These are phyloP conservation scores for Drosophila punjabiensis DNA, from an alignment of 1,140 invertebrate genomes.

Conservation along the genomic window DNA sequence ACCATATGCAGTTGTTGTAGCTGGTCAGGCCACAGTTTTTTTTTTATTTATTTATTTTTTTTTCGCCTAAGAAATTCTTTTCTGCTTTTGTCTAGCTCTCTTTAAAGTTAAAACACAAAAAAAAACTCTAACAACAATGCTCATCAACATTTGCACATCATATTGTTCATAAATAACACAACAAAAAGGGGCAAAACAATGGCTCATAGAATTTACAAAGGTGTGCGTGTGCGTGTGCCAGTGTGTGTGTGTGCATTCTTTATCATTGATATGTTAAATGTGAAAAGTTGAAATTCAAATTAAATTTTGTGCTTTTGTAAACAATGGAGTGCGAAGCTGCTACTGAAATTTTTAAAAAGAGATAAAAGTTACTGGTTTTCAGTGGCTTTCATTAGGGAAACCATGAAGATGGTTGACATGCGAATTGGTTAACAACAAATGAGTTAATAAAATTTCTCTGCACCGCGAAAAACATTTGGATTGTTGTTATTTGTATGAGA, in stretches of 20 bases:
- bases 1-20: slow-evolving; percentile 71
- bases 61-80: slow-evolving; percentile 31
- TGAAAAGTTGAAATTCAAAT: slow-evolving; percentile 53
- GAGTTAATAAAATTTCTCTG: slow-evolving; percentile 9
- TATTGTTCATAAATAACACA: slow-evolving; percentile 57
- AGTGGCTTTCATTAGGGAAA: slow-evolving; percentile 19
- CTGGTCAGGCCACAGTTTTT: slow-evolving; percentile 65
- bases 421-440: slow-evolving; percentile 19
- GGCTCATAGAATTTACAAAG: slow-evolving; percentile 21
- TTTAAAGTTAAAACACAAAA: slow-evolving; percentile 40
- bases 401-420: slow-evolving; percentile 18
- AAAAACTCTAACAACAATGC: slow-evolving; percentile 61
- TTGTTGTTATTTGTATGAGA: neutral
- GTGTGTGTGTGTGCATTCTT: slow-evolving; percentile 31
- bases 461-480: neutral
- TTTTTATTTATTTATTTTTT: slow-evolving; percentile 11
- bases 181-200: slow-evolving; percentile 40
- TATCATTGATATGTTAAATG: slow-evolving; percentile 57
- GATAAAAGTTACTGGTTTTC: slow-evolving; percentile 25
- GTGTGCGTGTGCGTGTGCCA: slow-evolving; percentile 3
- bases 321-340: slow-evolving; percentile 39
- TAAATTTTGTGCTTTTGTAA: slow-evolving; percentile 33
- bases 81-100: slow-evolving; percentile 19
- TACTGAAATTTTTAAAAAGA: slow-evolving; percentile 49
- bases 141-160: slow-evolving; percentile 66